Base-by-base conservation (phyloP, 2,797 vertebrate species). In the Paguma larvata region DNA sequence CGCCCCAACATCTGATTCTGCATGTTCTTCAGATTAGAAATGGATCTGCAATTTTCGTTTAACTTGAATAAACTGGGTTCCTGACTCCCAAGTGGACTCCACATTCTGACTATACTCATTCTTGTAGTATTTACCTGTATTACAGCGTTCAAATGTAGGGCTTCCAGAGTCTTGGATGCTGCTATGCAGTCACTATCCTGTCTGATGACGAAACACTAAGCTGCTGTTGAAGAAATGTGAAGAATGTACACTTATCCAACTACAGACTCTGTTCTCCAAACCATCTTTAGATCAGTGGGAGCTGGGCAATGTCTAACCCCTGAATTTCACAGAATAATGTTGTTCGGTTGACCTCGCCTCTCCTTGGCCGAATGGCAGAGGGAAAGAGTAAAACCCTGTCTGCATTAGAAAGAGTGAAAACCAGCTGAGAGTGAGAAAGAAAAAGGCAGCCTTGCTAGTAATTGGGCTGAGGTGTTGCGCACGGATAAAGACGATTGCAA, bases 321-420 rank as follows among this genome's bases (percentile, higher is more conserved):
- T 92, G 59, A 77, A 53, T 77, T 85, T 85, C 46, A 63, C 12
- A 85, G 68, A 85, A 85, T 73, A 92, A 59, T 82, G 51, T 32
- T 25, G 30, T 21, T n/a, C n/a, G 34, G 70, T 63, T 85, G 70
- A 77, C 41, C 34, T 85, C 56, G 18, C 68, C 80, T 85, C 38
- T 51, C 15, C 41, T 62, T 21, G 32, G 89, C 15, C 41, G 34
- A 72, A 56, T 8, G 10, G 46, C 23, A 11, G 65, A n/a, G 34
- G n/a, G 12, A 59, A 68, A 83, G 38, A 70, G 48, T 65, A 38
- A 90, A 91, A 72, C 44, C 30, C 11, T 48, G 53, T 63, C 38
- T 48, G 67, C 51, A 23, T 70, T 16, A 44, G 25, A 38, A 38
- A 80, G 67, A 83, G 6, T 92, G 56, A 92, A 77, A 77, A 92